These are phyloP conservation scores for Anthophora plumipes DNA, from an alignment of 2,888 invertebrate species.

Conservation along the genomic window DNA sequence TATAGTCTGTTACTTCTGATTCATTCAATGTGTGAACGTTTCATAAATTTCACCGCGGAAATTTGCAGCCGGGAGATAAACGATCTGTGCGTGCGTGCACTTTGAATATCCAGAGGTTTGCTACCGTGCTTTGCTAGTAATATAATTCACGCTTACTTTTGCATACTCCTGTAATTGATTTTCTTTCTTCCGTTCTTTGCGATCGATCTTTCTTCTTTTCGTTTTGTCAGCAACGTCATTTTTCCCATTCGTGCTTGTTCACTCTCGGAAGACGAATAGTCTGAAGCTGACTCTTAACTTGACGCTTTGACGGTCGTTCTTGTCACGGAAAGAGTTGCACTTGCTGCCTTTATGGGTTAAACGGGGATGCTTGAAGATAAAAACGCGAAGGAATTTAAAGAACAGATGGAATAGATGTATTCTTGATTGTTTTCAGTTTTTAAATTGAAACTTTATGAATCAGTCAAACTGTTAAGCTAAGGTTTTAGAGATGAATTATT, in stretches of 20 bases:
- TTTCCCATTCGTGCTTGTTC: neutral
- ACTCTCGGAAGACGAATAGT: no score
- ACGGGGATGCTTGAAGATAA: no score
- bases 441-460: no score
- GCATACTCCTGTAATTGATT: neutral
- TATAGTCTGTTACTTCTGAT: neutral
- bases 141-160: neutral
- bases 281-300: no score
- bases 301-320: no score
- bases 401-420: no score
- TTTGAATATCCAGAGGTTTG: constrained; percentile 2
- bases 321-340: no score
- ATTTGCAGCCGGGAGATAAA: constrained; percentile 15
- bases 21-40: constrained; percentile 3
- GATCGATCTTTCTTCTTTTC: neutral
- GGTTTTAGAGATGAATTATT: no score
- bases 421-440: no score
- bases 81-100: constrained; percentile 13
- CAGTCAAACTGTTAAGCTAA: no score
- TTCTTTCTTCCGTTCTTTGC: neutral
- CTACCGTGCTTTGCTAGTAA: neutral
- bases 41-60: neutral
- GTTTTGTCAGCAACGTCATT: neutral
- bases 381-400: no score
- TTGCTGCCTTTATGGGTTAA: no score